phyloP scores from a whole-genome alignment of 2,888 invertebrate species.

The Hydroisotoma schaefferi region DNA sequence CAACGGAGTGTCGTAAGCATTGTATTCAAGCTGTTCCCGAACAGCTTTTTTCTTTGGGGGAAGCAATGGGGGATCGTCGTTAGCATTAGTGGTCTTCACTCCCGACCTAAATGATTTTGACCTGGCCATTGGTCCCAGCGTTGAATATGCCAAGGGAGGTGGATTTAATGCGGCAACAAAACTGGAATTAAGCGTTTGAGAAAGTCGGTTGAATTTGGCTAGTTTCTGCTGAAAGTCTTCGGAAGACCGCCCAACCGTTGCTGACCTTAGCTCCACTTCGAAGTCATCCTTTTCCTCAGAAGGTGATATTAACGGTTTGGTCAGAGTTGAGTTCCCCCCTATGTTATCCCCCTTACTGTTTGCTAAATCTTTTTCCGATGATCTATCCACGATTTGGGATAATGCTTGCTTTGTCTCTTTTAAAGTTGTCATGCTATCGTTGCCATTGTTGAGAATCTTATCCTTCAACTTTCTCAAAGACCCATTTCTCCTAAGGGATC shows the following conservation, averaged over 20 bases:
- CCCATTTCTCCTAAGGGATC: not conserved
- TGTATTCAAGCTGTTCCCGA: conserved; percentile 1
- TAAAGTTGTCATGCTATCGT: not conserved
- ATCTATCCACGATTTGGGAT: not conserved
- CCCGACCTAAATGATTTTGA: conserved; percentile 26
- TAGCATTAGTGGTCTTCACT: conserved; percentile 7
- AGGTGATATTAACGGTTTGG: too few relatives aligned
- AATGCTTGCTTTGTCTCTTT: not conserved
- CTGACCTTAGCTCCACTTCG: not conserved
- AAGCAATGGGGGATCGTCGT: conserved; percentile 27
- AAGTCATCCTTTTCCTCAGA: not conserved
- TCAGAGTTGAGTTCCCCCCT: not conserved
- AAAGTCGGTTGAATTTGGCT: conserved; percentile 42
- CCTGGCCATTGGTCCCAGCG: conserved; percentile 13
- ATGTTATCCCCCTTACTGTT: not conserved
- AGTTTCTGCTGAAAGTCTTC: conserved; percentile 39
- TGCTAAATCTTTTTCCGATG: not conserved
- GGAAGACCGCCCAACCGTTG: not conserved
- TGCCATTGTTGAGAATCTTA: not conserved
- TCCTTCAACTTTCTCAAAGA: conserved; percentile 2
- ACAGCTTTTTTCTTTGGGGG: conserved; percentile 37
- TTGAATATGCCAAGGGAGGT: not conserved
- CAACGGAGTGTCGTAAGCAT: conserved; percentile 37
- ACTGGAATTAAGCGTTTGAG: conserved; percentile 38
- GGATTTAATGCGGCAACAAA: conserved; percentile 36